Evolutionary conservation across 2,888 invertebrate genomes (phyloP).

Genomic region (Incurvaria masculella): DNA sequence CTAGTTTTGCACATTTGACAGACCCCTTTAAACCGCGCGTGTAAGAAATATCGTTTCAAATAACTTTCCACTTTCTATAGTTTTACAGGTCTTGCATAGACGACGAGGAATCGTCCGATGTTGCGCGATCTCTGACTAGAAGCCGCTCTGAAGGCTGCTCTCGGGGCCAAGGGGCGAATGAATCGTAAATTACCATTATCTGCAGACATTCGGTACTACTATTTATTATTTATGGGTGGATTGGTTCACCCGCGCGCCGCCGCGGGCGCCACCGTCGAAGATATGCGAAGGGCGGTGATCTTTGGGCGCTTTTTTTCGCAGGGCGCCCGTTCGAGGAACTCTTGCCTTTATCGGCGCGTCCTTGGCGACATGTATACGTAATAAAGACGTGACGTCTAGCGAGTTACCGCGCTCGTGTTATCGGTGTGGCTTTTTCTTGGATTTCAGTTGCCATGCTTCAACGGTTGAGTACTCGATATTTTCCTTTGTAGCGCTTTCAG

Average conservation of each 20-base stretch:
- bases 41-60: too few species aligned
- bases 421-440: too few species aligned
- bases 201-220: conserved; percentile 49
- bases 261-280: conserved; percentile 19
- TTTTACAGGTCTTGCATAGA: too few species aligned
- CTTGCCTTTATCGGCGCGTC: not conserved
- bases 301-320: conserved; percentile 30
- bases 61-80: too few species aligned
- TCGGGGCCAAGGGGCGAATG: conserved; percentile 28
- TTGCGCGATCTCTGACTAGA: not conserved
- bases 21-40: too few species aligned
- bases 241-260: conserved; percentile 32
- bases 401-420: not conserved
- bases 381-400: not conserved
- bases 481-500: too few species aligned
- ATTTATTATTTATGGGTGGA: conserved; percentile 57
- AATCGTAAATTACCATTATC: conserved; percentile 55
- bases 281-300: conserved; percentile 20
- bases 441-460: too few species aligned
- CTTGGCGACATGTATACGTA: not conserved
- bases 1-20: too few species aligned
- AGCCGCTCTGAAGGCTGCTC: conserved; percentile 9
- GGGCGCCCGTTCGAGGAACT: conserved; percentile 1
- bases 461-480: too few species aligned
- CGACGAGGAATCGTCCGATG: not conserved